Conservation (phyloP, 2,113 vertebrate genomes). For the Girardinichthys multiradiatus region DNA sequence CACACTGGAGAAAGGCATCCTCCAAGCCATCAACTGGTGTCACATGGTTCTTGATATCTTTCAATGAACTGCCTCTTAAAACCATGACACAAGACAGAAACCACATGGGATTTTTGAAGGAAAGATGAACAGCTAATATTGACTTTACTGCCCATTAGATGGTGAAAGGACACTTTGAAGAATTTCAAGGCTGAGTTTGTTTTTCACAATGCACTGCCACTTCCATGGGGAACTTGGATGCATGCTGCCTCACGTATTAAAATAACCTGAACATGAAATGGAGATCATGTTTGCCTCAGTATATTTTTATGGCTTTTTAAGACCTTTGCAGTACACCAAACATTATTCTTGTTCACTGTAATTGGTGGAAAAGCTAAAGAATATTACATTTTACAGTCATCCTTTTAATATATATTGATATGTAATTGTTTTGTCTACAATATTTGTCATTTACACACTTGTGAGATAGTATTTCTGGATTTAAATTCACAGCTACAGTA, state of each 20-base stretch:
- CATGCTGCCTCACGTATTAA: conserved; percentile 33
- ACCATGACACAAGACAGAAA: conserved; percentile 38
- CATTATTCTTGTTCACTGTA: conserved; percentile 27
- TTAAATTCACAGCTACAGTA: conserved; percentile 45
- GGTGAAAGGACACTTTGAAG: conserved; percentile 55
- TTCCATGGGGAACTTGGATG: conserved; percentile 37
- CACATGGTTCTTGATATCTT: not conserved
- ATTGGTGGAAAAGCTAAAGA: conserved; percentile 25
- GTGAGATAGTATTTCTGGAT: conserved; percentile 35
- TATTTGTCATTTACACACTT: conserved; percentile 50
- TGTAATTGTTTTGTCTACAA: conserved; percentile 38
- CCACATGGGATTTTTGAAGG: conserved; percentile 45
- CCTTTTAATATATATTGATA: conserved; percentile 41
- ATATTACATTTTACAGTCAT: conserved; percentile 27
- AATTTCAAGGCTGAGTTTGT: conserved; percentile 48
- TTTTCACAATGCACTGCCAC: conserved; percentile 50
- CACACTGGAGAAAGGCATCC: conserved; percentile 4
- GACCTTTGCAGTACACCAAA: conserved; percentile 39
- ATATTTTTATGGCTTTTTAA: conserved; percentile 34
- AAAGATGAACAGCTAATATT: conserved; percentile 29
- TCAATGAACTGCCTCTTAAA: conserved; percentile 54
- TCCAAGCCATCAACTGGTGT: conserved; percentile 29
- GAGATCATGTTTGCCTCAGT: conserved; percentile 35
- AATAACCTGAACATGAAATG: conserved; percentile 37
- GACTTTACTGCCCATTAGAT: conserved; percentile 51